phyloP scores from a whole-genome alignment of 2,113 vertebrate genomes.

The Etia nguti region DNA sequence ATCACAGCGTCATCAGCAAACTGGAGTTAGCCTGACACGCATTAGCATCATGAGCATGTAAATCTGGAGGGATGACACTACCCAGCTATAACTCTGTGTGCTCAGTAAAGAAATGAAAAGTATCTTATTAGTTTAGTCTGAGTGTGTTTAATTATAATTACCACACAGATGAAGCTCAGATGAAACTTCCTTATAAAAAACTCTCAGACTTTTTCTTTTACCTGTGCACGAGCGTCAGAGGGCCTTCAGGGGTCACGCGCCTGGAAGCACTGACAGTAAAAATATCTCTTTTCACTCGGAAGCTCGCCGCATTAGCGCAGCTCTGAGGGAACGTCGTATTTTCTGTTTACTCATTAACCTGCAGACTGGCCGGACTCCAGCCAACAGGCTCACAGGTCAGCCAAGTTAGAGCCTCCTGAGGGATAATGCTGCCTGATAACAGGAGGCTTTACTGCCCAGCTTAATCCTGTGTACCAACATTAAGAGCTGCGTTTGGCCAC shows the following conservation, averaged over 20 bases:
- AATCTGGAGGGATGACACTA: accelerated
- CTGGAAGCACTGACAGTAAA: background rate
- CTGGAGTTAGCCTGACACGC: no score
- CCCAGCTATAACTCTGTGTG: background rate
- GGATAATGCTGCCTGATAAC: slow-evolving; percentile 42
- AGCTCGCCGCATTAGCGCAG: background rate
- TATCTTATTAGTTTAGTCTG: no score
- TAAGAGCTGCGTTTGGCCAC: slow-evolving; percentile 11
- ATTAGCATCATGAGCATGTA: no score
- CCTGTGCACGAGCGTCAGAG: background rate
- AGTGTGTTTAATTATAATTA: accelerated
- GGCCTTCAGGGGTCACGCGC: background rate
- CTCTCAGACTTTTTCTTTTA: background rate
- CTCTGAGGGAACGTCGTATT: background rate
- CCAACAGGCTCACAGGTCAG: slow-evolving; percentile 39
- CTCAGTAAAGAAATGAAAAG: background rate
- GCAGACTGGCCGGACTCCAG: background rate
- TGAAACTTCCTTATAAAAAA: background rate
- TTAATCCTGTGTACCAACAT: slow-evolving; percentile 50
- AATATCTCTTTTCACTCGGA: background rate
- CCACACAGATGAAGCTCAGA: background rate
- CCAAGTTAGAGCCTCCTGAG: slow-evolving; percentile 26
- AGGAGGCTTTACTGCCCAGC: slow-evolving; percentile 37
- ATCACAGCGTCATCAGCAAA: no score
- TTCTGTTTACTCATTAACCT: slow-evolving; percentile 29